These are phyloP conservation scores for Lagodon rhomboides DNA, from an alignment of 2,797 vertebrate genomes.

Conservation along the genomic window DNA sequence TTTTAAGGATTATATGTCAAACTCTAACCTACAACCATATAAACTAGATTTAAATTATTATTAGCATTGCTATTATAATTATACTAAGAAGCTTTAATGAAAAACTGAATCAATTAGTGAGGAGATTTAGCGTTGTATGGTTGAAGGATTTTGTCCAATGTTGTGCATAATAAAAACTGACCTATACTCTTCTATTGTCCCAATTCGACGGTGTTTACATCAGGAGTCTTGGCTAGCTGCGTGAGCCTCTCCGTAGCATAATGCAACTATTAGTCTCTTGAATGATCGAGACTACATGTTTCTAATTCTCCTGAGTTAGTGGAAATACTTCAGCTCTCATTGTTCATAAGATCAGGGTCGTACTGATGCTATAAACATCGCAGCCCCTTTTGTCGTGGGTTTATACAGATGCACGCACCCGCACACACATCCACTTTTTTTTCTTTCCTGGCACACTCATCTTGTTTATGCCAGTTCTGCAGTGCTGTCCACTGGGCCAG, in stretches of 20 bases:
- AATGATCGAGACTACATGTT: background rate
- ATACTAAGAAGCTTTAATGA: too few species aligned
- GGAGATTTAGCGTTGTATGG: too few species aligned
- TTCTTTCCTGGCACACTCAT: background rate
- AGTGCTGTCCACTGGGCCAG: conserved; percentile 11
- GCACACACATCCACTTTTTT: background rate
- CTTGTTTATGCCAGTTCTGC: conserved; percentile 13
- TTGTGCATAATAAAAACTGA: too few species aligned
- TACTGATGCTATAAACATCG: background rate
- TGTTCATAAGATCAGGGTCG: background rate
- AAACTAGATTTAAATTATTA: too few species aligned
- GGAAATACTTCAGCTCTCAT: background rate
- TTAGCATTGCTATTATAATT: too few species aligned
- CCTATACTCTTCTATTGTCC: too few species aligned
- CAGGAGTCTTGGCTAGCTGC: background rate
- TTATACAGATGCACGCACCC: background rate
- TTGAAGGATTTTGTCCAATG: too few species aligned
- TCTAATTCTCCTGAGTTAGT: background rate
- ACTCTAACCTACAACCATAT: too few species aligned
- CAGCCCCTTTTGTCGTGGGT: background rate
- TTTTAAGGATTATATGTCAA: too few species aligned
- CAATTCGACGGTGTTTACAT: too few species aligned
- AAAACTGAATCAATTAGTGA: too few species aligned
- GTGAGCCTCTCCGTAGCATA: background rate
- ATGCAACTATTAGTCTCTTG: background rate